These are phyloP conservation scores for Vicugna pacos DNA, from an alignment of 2,113 vertebrate species.

Conservation along the genomic window DNA sequence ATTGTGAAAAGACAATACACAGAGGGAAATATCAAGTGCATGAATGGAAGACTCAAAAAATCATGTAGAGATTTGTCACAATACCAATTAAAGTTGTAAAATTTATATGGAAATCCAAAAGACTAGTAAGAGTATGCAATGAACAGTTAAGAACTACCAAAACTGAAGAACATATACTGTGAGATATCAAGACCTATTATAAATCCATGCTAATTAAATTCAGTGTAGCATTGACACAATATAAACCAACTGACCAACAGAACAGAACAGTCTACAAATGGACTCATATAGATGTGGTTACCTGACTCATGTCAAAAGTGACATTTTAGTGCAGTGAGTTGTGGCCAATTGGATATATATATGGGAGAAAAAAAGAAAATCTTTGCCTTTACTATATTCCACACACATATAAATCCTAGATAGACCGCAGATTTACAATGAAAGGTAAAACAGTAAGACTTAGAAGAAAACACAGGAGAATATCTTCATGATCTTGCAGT, in stretches of 20 bases:
- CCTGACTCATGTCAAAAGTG: neutral
- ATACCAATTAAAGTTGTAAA: neutral
- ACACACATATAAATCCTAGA: neutral
- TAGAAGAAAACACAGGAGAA: neutral
- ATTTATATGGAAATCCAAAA: neutral
- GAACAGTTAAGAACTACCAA: neutral
- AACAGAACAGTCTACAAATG: neutral
- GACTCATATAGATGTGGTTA: neutral
- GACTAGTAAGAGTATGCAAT: neutral
- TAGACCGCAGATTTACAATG: neutral
- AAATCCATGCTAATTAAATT: neutral
- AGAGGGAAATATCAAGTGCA: neutral
- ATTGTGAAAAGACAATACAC: neutral
- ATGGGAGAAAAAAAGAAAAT: neutral
- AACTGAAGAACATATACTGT: neutral
- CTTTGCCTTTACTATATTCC: neutral
- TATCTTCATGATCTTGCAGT: neutral
- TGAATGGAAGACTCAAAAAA: neutral
- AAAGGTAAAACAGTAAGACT: neutral
- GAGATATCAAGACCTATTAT: neutral
- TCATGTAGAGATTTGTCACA: neutral
- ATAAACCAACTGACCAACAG: neutral
- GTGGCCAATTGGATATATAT: neutral
- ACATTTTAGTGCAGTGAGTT: neutral
- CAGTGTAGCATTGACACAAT: neutral